phyloP scores from a whole-genome alignment of 2,113 vertebrate genomes.

The Sinocyclocheilus anshuiensis region DNA sequence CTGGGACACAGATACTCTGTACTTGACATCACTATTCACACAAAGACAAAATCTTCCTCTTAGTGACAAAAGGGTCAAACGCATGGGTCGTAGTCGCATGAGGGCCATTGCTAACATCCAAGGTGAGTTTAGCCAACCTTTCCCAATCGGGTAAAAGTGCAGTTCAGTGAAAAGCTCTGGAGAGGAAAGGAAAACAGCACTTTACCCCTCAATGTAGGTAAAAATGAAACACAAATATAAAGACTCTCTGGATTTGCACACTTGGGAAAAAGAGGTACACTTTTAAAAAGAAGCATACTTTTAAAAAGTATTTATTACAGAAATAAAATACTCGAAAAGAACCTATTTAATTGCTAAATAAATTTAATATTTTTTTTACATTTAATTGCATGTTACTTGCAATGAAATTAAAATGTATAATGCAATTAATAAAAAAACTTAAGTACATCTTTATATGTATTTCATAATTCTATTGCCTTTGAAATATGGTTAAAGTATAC shows the following conservation, averaged over 20 bases:
- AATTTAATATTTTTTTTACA: too few relatives aligned
- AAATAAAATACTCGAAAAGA: too few relatives aligned
- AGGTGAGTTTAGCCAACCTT: slow-evolving; percentile 16
- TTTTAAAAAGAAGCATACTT: not conserved
- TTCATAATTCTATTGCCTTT: too few relatives aligned
- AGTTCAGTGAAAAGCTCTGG: slow-evolving; percentile 21
- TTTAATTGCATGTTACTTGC: too few relatives aligned
- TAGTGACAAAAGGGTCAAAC: slow-evolving; percentile 12
- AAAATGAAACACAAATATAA: not conserved
- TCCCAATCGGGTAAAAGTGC: slow-evolving; percentile 4
- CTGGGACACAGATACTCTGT: not conserved
- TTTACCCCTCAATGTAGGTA: not conserved
- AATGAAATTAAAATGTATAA: not conserved
- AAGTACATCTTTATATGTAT: too few relatives aligned
- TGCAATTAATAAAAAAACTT: not conserved
- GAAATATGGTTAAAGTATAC: too few relatives aligned
- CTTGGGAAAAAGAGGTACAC: not conserved
- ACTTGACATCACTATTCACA: not conserved
- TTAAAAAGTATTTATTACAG: not conserved
- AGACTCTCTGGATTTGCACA: not conserved
- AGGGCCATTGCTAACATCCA: slow-evolving; percentile 37
- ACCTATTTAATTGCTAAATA: too few relatives aligned
- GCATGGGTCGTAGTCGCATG: not conserved
- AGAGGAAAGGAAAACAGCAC: slow-evolving; percentile 20
- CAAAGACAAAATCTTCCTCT: slow-evolving; percentile 11